These are phyloP conservation scores for Brachionichthys hirsutus DNA, from an alignment of 2,113 vertebrate genomes.

Conservation along the genomic window DNA sequence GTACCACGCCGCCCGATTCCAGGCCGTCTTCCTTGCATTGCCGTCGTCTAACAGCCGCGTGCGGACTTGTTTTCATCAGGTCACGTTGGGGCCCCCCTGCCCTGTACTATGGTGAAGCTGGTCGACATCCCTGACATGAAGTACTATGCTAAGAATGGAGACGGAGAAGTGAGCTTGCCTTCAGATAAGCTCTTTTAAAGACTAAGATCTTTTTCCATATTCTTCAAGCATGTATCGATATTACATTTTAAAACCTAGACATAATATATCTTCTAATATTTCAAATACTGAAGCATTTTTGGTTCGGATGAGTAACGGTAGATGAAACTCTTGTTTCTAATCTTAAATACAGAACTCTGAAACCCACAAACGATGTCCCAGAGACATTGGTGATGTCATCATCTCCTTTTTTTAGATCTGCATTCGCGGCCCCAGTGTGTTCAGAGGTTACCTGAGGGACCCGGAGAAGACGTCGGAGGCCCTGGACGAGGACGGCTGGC, in stretches of 20 bases:
- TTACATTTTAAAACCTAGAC: no score
- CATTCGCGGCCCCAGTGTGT: conserved; percentile 76
- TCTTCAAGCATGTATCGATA: no score
- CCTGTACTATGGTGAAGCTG: conserved; percentile 77
- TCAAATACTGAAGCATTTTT: no score
- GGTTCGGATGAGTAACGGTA: no score
- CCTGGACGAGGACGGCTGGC: conserved; percentile 78
- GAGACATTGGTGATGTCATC: no score
- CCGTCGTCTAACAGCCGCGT: background rate
- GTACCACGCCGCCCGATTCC: conserved; percentile 22
- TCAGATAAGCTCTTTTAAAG: no score
- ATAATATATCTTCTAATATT: no score
- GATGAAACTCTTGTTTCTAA: no score
- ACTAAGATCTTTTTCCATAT: no score
- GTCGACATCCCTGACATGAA: conserved; percentile 81
- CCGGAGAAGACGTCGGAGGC: conserved; percentile 72
- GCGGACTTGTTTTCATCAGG: conserved; percentile 55
- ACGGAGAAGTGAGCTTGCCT: conserved; percentile 74
- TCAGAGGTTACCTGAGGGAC: conserved; percentile 78
- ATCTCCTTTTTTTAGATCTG: conserved; percentile 69
- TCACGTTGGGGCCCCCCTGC: conserved; percentile 79
- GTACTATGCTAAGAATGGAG: conserved; percentile 73
- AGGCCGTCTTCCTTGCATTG: background rate
- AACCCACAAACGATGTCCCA: no score
- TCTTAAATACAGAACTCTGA: no score